phyloP scores from a whole-genome alignment of 2,888 invertebrate species.

The Proisotoma minuta region DNA sequence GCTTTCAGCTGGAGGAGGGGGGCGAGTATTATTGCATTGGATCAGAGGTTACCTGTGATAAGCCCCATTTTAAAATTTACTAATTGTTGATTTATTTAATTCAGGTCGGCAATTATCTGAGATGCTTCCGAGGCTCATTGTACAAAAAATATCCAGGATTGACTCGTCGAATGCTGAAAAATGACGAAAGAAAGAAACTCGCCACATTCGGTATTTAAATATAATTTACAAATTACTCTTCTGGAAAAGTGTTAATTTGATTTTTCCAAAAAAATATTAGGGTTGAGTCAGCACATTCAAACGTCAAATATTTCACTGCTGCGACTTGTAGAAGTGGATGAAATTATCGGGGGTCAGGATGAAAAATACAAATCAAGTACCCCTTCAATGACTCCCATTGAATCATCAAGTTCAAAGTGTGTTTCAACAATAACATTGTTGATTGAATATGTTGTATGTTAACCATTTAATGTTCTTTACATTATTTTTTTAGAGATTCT shows the following conservation, averaged over 20 bases:
- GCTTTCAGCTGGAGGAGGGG: slow-evolving; percentile 94
- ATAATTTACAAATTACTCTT: not conserved
- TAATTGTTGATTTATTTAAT: slow-evolving; percentile 28
- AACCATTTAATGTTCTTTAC: not conserved
- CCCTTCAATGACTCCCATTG: slow-evolving; percentile 61
- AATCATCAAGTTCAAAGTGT: slow-evolving; percentile 41
- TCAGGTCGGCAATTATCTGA: slow-evolving; percentile 91
- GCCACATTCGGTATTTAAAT: slow-evolving; percentile 66
- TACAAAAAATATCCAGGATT: slow-evolving; percentile 99
- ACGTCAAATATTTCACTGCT: slow-evolving; percentile 94
- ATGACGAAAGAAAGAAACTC: slow-evolving; percentile 90
- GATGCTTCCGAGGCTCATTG: slow-evolving; percentile 91
- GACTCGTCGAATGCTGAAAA: slow-evolving; percentile 74
- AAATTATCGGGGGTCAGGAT: slow-evolving; percentile 95
- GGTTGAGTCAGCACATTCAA: slow-evolving; percentile 79
- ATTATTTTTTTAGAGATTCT: slow-evolving; percentile 56
- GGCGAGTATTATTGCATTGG: slow-evolving; percentile 97
- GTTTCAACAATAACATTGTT: not conserved
- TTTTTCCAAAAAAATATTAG: slow-evolving; percentile 42
- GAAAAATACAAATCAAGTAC: slow-evolving; percentile 94
- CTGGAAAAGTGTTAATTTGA: not conserved
- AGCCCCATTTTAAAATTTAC: not conserved
- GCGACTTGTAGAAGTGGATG: slow-evolving; percentile 89
- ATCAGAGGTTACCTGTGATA: slow-evolving; percentile 74
- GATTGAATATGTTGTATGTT: not conserved